Conservation (phyloP, 2,888 invertebrate genomes). For the Galeruca laticollis region DNA sequence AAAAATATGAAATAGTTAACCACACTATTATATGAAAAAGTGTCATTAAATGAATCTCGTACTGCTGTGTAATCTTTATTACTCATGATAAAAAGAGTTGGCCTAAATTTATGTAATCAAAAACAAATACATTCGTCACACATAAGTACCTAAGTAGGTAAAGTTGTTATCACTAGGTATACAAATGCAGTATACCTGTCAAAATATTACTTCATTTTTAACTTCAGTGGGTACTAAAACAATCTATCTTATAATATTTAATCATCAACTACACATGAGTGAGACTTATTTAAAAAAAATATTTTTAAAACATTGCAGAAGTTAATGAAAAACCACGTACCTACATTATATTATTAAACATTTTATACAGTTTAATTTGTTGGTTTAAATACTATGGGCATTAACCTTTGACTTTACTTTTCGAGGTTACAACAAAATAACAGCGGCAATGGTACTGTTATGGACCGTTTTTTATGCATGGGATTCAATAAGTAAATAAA, state of each 20-base stretch:
- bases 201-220: not conserved
- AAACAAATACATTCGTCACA: constrained; percentile 14
- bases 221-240: not conserved
- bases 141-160: not conserved
- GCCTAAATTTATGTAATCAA: constrained; percentile 20
- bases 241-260: no score
- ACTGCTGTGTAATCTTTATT: constrained; percentile 10
- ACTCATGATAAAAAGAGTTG: not conserved
- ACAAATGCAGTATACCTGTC: not conserved
- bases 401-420: constrained; percentile 38
- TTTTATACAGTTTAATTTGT: constrained; percentile 7
- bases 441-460: constrained; percentile 29
- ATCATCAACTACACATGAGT: no score
- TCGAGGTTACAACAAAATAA: constrained; percentile 25
- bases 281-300: no score
- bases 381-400: constrained; percentile 29
- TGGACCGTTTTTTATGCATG: constrained; percentile 29
- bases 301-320: no score
- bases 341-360: not conserved
- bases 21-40: no score
- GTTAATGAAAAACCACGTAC: not conserved
- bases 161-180: constrained; percentile 3
- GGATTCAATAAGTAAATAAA: constrained; percentile 15
- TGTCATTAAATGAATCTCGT: no score
- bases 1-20: no score